Evolutionary conservation across 2,797 vertebrate genomes (phyloP).

Genomic region (Typhlichthys subterraneus): DNA sequence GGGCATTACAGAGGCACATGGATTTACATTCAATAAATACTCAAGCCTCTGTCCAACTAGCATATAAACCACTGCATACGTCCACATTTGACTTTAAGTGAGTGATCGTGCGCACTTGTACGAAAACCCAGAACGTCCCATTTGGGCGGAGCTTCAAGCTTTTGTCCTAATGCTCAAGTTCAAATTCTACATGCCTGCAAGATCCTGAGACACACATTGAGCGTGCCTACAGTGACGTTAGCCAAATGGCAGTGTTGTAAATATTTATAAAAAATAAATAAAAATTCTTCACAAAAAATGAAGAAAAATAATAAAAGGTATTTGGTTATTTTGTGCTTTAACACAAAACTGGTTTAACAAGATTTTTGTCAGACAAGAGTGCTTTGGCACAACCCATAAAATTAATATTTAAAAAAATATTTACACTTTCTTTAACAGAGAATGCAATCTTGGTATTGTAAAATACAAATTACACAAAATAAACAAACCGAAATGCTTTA

Average conservation of each 20-base stretch:
- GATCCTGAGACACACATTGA: neutral
- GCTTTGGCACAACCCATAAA: neutral
- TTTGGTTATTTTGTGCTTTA: slow-evolving; percentile 47
- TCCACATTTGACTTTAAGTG: slow-evolving; percentile 16
- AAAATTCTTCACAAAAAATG: neutral
- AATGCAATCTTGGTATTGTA: neutral
- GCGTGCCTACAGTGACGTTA: neutral
- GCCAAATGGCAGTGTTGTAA: slow-evolving; percentile 27
- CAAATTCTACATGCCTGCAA: neutral
- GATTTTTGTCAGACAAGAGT: neutral
- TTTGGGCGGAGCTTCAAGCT: slow-evolving; percentile 14
- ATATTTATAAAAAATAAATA: neutral
- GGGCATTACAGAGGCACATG: no score
- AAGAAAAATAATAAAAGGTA: neutral
- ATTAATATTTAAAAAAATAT: neutral
- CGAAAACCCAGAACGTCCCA: neutral
- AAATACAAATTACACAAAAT: no score
- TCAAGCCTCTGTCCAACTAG: no score
- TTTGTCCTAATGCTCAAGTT: no score
- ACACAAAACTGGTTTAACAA: slow-evolving; percentile 7
- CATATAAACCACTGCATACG: slow-evolving; percentile 28
- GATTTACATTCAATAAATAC: neutral
- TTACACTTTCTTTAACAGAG: neutral
- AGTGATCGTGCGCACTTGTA: neutral
- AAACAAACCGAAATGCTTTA: no score